A percentile compares a stretch with the other conserved stretches of the same genome.
These are phyloP conservation scores for Clanis bilineata DNA, from an alignment of 2,888 invertebrate genomes.

Conservation along the genomic window DNA sequence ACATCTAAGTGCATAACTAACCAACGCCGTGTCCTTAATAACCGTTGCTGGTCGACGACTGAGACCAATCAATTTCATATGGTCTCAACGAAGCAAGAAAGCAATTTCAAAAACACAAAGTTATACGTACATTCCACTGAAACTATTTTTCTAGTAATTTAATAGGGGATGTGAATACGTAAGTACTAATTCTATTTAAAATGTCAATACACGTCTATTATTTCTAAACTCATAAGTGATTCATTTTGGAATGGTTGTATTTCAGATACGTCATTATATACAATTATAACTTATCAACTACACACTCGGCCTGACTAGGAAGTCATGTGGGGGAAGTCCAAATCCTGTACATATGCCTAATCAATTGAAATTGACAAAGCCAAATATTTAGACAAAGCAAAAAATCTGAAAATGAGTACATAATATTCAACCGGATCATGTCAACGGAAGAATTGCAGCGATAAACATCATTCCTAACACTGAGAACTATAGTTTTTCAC, in stretches of 20 bases:
- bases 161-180: background rate
- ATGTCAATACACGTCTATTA: background rate
- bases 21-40: slow-evolving; percentile 9
- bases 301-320: background rate
- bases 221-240: background rate
- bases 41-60: background rate
- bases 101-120: background rate
- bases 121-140: background rate
- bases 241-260: background rate
- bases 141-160: background rate
- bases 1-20: background rate
- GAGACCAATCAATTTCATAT: background rate
- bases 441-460: background rate
- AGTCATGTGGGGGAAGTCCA: background rate
- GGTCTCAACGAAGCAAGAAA: background rate
- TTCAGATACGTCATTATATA: no score
- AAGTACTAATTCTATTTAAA: background rate
- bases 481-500: background rate
- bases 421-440: background rate
- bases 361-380: no score
- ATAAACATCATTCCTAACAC: background rate
- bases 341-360: background rate
- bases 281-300: background rate
- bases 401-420: background rate
- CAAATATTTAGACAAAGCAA: no score